Percentiles rank a stretch among this genome's conserved stretches.
Evolutionary conservation across 2,797 vertebrate species (phyloP).

Genomic region (Gastrophryne carolinensis): DNA sequence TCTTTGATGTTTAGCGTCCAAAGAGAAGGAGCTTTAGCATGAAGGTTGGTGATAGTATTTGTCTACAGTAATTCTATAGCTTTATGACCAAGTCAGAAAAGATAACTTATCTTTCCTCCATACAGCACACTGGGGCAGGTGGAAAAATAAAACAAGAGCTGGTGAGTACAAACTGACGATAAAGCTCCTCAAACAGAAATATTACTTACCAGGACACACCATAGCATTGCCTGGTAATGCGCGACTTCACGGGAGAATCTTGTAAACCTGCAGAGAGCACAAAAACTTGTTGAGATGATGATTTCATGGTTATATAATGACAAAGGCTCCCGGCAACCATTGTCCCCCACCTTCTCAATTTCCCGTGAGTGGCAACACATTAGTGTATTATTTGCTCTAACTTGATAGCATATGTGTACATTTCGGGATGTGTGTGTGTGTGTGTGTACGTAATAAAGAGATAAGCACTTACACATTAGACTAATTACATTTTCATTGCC

Average conservation of each 20-base stretch:
- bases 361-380: not conserved
- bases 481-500: too few species aligned
- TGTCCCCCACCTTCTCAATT: not conserved
- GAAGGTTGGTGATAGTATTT: too few species aligned
- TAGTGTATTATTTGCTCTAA: not conserved
- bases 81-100: not conserved
- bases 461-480: not conserved
- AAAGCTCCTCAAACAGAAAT: not conserved
- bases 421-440: not conserved
- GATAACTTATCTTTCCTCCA: not conserved
- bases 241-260: not conserved
- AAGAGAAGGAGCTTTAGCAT: too few species aligned
- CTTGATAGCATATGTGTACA: not conserved
- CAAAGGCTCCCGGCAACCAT: not conserved
- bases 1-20: too few species aligned
- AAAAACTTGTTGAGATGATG: not conserved
- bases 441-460: not conserved
- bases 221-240: not conserved
- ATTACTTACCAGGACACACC: slow-evolving; percentile 42
- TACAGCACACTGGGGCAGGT: not conserved
- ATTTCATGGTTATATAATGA: not conserved
- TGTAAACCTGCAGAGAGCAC: not conserved
- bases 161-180: not conserved
- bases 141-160: not conserved
- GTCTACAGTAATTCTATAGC: not conserved